Conservation (phyloP, 2,888 invertebrate genomes). For the Drosophila barbarae region DNA sequence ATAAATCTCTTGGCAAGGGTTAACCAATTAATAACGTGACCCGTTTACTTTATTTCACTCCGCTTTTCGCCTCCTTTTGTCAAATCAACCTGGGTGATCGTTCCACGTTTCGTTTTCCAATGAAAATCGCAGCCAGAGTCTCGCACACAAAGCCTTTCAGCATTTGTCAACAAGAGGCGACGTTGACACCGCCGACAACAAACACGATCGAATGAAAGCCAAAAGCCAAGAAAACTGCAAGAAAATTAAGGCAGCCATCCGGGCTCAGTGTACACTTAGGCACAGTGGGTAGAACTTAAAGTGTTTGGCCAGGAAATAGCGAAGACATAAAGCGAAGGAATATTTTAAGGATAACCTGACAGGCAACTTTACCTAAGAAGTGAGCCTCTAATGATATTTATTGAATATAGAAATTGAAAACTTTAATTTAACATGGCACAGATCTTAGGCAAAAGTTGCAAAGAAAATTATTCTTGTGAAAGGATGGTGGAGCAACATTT, state of each 20-base stretch:
- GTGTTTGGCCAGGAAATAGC: not conserved
- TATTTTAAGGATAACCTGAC: not conserved
- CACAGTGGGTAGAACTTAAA: conserved; percentile 23
- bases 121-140: conserved; percentile 61
- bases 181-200: conserved; percentile 59
- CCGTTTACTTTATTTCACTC: conserved; percentile 56
- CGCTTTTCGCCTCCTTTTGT: conserved; percentile 37
- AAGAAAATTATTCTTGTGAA: no score
- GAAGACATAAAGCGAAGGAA: no score
- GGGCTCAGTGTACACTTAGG: conserved; percentile 40
- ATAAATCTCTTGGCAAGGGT: conserved; percentile 70
- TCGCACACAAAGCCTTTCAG: conserved; percentile 71
- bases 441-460: no score
- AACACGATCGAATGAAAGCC: conserved; percentile 61
- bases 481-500: no score
- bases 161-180: conserved; percentile 66
- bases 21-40: conserved; percentile 75
- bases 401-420: no score
- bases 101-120: conserved; percentile 59
- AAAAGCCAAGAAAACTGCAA: conserved; percentile 69
- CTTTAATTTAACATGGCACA: no score
- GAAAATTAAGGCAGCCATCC: conserved; percentile 72
- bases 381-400: no score
- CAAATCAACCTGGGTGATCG: conserved; percentile 75
- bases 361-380: not conserved